Evolutionary conservation across 2,113 vertebrate genomes (phyloP).

Genomic region (Grammomys surdaster): DNA sequence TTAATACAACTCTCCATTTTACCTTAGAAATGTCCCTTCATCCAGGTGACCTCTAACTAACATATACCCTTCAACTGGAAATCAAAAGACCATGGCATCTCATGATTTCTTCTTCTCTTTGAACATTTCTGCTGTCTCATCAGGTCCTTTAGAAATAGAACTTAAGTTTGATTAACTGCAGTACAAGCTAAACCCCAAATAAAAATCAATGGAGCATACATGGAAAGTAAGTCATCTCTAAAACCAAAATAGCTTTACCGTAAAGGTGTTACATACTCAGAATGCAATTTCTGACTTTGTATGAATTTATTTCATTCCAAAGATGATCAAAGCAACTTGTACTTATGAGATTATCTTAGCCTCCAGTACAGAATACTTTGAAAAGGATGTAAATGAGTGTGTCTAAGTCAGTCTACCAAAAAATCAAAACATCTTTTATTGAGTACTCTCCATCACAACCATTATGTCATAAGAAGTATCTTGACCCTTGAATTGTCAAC

Average conservation of each 20-base stretch:
- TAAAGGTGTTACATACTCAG: constrained; percentile 1
- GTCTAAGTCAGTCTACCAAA: constrained; percentile 29
- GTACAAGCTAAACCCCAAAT: constrained; percentile 56
- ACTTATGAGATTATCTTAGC: background rate
- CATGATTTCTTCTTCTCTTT: constrained; percentile 63
- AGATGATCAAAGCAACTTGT: background rate
- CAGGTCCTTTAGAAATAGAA: constrained; percentile 69
- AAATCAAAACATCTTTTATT: constrained; percentile 19
- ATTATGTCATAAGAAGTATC: constrained; percentile 13
- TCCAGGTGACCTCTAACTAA: constrained; percentile 61
- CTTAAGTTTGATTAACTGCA: constrained; percentile 68
- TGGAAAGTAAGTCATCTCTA: constrained; percentile 35
- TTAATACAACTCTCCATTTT: constrained; percentile 1
- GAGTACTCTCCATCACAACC: background rate
- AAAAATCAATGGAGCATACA: constrained; percentile 59
- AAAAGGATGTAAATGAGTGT: background rate
- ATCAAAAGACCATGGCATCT: constrained; percentile 63
- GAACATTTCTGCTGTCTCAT: constrained; percentile 75
- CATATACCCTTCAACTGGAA: constrained; percentile 32
- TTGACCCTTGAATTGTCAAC: background rate
- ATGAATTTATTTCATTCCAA: constrained; percentile 55
- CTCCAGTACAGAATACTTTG: background rate
- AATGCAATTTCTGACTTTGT: background rate
- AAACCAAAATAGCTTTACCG: constrained; percentile 39
- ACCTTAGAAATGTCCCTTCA: background rate